phyloP scores from a whole-genome alignment of 2,888 invertebrate genomes.

The Dorcus parallelipipedus region DNA sequence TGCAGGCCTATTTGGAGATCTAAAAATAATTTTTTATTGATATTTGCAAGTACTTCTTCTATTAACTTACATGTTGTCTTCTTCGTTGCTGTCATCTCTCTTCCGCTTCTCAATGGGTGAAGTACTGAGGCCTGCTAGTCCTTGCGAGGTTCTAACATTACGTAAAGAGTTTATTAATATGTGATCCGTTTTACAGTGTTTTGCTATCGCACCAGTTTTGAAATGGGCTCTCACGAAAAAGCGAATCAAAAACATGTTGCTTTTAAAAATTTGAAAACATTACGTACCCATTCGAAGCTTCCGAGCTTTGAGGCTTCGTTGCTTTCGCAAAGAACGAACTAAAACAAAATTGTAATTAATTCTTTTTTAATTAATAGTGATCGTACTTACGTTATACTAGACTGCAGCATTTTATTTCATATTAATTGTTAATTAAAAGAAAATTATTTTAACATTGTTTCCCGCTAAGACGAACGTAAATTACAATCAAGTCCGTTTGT shows the following conservation, averaged over 20 bases:
- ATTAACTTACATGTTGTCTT: not conserved
- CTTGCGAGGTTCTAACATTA: slow-evolving; percentile 1
- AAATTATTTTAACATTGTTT: not conserved
- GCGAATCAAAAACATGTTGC: slow-evolving; percentile 17
- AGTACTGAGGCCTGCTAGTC: not conserved
- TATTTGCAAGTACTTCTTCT: too few species aligned
- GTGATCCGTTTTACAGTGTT: not conserved
- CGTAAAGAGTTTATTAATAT: slow-evolving; percentile 3
- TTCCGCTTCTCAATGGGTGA: slow-evolving; percentile 24
- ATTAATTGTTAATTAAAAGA: not conserved
- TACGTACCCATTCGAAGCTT: slow-evolving; percentile 27
- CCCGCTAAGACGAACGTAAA: slow-evolving; percentile 1
- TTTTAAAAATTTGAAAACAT: slow-evolving; percentile 6
- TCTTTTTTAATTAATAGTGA: not conserved
- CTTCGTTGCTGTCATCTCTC: slow-evolving; percentile 10
- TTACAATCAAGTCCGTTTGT: too few species aligned
- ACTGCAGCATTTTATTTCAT: slow-evolving; percentile 8
- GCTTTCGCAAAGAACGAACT: slow-evolving; percentile 49
- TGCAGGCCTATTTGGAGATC: too few species aligned
- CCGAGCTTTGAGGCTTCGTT: slow-evolving; percentile 24
- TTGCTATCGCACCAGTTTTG: not conserved
- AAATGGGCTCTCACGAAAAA: not conserved
- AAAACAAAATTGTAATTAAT: slow-evolving; percentile 10
- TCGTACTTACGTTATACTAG: slow-evolving; percentile 17
- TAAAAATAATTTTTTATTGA: too few species aligned